Evolutionary conservation across 2,888 invertebrate species (phyloP).

Genomic region (Pachymerium ferrugineum): DNA sequence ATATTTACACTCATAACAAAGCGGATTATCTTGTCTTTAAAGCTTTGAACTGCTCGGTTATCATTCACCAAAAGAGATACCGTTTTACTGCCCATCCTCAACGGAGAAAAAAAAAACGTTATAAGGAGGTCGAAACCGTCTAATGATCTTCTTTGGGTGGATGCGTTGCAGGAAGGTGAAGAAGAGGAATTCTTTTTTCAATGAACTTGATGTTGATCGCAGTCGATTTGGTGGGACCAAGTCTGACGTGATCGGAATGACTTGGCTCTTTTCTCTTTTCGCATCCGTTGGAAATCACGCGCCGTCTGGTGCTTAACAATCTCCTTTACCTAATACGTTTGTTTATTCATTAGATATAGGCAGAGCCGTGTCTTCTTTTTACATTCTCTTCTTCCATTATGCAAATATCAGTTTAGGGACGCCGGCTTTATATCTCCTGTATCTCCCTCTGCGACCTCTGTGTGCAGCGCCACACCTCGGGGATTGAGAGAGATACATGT

Average conservation of each 20-base stretch:
- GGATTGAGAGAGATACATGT: not conserved
- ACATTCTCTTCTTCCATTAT: too few species aligned
- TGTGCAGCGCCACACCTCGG: not conserved
- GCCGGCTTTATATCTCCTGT: not conserved
- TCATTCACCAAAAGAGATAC: too few species aligned
- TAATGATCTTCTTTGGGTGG: constrained; percentile 16
- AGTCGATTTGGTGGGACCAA: constrained; percentile 19
- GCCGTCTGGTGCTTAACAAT: too few species aligned
- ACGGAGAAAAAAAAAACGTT: too few species aligned
- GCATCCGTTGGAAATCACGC: too few species aligned
- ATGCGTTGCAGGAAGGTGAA: not conserved
- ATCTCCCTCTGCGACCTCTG: not conserved
- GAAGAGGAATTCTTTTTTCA: constrained; percentile 5
- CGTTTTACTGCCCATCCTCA: too few species aligned
- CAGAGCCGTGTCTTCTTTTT: too few species aligned
- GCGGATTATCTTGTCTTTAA: not conserved
- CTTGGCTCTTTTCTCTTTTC: not conserved
- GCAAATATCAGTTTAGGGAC: not conserved
- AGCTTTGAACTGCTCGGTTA: too few species aligned
- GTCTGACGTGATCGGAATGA: constrained; percentile 26
- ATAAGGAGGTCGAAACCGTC: not conserved
- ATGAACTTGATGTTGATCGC: constrained; percentile 25
- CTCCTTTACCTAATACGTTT: not conserved
- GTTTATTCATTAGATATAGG: constrained; percentile 12
- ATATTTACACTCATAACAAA: not conserved